Conservation (phyloP, 2,113 vertebrate genomes). For the Miniopterus natalensis region DNA sequence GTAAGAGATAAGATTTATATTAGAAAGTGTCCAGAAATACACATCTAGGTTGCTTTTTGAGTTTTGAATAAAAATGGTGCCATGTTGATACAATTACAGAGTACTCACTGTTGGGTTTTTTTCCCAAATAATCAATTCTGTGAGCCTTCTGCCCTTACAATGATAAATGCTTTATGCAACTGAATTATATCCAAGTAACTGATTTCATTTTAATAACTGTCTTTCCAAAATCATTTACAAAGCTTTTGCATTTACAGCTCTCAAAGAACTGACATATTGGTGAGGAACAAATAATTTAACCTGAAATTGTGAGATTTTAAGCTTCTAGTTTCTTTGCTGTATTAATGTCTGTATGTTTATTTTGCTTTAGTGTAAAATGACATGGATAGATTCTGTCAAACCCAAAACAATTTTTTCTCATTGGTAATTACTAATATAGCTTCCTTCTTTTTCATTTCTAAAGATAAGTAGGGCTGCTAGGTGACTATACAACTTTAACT, state of each 20-base stretch:
- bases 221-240: background rate
- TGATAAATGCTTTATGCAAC: background rate
- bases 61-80: background rate
- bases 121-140: background rate
- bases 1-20: background rate
- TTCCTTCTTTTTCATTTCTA: background rate
- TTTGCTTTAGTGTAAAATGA: background rate
- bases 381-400: background rate
- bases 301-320: background rate
- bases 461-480: background rate
- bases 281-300: background rate
- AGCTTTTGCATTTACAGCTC: background rate
- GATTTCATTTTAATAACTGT: background rate
- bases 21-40: background rate
- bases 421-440: background rate
- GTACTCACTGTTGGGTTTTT: background rate
- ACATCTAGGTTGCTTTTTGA: background rate
- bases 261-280: background rate
- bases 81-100: background rate
- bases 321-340: background rate
- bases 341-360: background rate
- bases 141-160: background rate
- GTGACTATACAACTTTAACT: background rate
- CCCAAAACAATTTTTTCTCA: background rate
- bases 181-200: background rate